Evolutionary conservation across 1,140 invertebrate species (phyloP).

Genomic region (Catajapyx aquilonaris): DNA sequence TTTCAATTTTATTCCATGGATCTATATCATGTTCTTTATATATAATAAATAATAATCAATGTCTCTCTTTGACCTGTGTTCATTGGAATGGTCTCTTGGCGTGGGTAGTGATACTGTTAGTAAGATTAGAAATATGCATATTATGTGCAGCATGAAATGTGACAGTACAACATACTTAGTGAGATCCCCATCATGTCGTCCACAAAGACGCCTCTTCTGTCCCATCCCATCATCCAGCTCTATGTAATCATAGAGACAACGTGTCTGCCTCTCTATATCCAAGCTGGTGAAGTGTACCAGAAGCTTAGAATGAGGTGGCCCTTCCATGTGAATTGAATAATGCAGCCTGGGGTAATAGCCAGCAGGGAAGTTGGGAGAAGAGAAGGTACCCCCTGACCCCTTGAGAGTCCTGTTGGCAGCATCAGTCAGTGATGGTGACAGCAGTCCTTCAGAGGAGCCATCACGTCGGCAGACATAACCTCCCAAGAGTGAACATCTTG

Average conservation of each 20-base stretch:
- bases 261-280: slow-evolving; percentile 44
- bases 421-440: no score
- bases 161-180: slow-evolving; percentile 10
- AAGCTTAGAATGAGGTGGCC: slow-evolving; percentile 33
- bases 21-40: no score
- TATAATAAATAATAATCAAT: no score
- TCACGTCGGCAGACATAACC: no score
- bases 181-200: slow-evolving; percentile 10
- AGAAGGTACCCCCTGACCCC: slow-evolving; percentile 29
- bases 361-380: slow-evolving; percentile 37
- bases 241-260: slow-evolving; percentile 56
- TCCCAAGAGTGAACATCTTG: no score
- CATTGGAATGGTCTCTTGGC: no score
- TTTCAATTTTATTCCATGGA: no score
- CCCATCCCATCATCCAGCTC: slow-evolving; percentile 20
- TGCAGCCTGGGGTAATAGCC: slow-evolving; percentile 43
- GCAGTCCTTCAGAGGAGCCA: no score
- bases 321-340: slow-evolving; percentile 34
- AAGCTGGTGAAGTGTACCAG: slow-evolving; percentile 39
- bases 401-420: slow-evolving; percentile 28
- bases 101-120: no score
- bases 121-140: not conserved
- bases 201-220: slow-evolving; percentile 13
- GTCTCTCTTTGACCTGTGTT: no score
- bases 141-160: not conserved